Evolutionary conservation across 2,797 vertebrate genomes (phyloP), one percentile per base, ranked within the genome.

Genomic region (Phalloptychus januarius): DNA sequence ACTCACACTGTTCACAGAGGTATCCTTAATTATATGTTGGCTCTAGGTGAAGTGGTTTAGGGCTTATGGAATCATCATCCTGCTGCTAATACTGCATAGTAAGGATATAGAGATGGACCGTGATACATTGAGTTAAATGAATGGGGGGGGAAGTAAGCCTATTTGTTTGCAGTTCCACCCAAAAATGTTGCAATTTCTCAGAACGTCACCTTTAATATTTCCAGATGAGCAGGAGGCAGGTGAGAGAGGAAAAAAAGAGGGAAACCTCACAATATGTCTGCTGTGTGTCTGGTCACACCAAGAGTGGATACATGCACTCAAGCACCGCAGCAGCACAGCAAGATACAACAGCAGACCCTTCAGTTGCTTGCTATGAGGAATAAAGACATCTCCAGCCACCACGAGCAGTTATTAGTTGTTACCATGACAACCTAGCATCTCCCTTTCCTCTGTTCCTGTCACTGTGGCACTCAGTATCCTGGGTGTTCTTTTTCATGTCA

Each of bases 381-480:
- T 92, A 91, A 93, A 93, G 92, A 90, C 89, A 91, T 92, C 87
- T 92, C 84, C 84, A 93, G 87, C 84, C 79, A 67, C 91, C 87
- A 93, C 84, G 80, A 91, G 91, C 87, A 83, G 90, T 93, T 94
- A 95, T 93, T 93, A 93, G 90, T 86, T 88, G 94, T 95, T 95
- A 91, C 94, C 93, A 95, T 95, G 93, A 93, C 94, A 92, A 95
- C 94, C 86, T 85, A 90, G 82, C 90, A 93, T 94, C 91, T 90
- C 89, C 88, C 73, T 94, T 90, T 90, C 89, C 88, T 74, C 46
- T 83, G 83, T 88, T 91, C 88, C 77, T 90, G 86, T 92, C 71
- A 76, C 89, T 76, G 84, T 90, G 83, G 87, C 83, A 44, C 85
- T 83, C 71, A 73, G 80, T 89, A 86, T 90, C 31, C 38, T 86